Evolutionary conservation across 2,797 vertebrate species (phyloP).

Genomic region (Siniperca scherzeri): DNA sequence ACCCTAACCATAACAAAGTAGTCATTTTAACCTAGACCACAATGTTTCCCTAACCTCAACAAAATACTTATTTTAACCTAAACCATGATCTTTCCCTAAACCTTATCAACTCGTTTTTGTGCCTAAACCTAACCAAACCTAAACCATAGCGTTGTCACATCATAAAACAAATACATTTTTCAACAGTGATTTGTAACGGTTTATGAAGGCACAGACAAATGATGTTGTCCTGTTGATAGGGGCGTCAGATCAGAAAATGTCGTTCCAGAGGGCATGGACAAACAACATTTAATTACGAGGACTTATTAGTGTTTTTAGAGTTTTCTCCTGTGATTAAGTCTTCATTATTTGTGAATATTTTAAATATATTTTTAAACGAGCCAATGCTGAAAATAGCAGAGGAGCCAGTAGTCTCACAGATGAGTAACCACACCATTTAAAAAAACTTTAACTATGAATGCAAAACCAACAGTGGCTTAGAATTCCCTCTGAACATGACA

Average conservation of each 20-base stretch:
- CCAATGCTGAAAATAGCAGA: neutral
- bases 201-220: neutral
- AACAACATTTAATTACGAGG: neutral
- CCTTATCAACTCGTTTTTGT: neutral
- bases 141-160: neutral
- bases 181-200: neutral
- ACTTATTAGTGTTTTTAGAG: too few species aligned
- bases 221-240: too few species aligned
- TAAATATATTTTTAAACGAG: neutral
- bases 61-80: neutral
- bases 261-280: neutral
- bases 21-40: too few species aligned
- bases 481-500: conserved; percentile 5
- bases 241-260: too few species aligned
- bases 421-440: neutral
- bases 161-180: neutral
- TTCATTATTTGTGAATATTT: too few species aligned
- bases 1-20: neutral
- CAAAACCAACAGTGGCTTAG: conserved; percentile 3
- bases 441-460: conserved; percentile 24
- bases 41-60: too few species aligned
- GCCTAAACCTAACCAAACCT: neutral
- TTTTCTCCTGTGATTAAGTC: too few species aligned
- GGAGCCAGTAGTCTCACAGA: neutral
- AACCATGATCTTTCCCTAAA: neutral